phyloP scores from a whole-genome alignment of 2,113 vertebrate genomes.

The Gallinago undulata region DNA sequence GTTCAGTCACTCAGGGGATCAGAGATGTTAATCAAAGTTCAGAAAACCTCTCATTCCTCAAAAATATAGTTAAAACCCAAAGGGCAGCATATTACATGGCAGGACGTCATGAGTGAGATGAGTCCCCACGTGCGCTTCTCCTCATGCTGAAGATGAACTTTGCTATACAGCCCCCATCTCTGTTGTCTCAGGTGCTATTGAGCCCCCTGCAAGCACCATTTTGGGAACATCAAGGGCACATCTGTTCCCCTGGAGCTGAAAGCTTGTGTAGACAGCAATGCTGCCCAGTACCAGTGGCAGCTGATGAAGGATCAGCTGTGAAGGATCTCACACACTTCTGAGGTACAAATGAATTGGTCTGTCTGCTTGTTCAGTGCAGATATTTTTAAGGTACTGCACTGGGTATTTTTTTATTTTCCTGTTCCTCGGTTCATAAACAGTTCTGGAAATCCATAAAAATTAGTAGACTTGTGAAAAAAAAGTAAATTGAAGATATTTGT shows the following conservation, averaged over 20 bases:
- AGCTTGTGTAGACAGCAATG: background rate
- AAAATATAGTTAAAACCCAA: background rate
- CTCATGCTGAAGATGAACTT: background rate
- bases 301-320: background rate
- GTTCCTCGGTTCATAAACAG: background rate
- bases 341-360: background rate
- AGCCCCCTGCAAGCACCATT: background rate
- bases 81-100: background rate
- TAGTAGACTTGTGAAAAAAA: background rate
- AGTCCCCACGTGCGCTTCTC: background rate
- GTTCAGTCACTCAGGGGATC: background rate
- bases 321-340: background rate
- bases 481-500: background rate
- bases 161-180: background rate
- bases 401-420: background rate
- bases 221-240: background rate
- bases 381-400: background rate
- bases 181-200: background rate
- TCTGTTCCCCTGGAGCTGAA: background rate
- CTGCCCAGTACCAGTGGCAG: background rate
- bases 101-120: background rate
- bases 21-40: background rate
- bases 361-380: background rate
- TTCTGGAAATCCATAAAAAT: slow-evolving; percentile 23
- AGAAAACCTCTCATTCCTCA: background rate